Conservation (phyloP, 2,797 vertebrate genomes). For the Danio aesculapii region DNA sequence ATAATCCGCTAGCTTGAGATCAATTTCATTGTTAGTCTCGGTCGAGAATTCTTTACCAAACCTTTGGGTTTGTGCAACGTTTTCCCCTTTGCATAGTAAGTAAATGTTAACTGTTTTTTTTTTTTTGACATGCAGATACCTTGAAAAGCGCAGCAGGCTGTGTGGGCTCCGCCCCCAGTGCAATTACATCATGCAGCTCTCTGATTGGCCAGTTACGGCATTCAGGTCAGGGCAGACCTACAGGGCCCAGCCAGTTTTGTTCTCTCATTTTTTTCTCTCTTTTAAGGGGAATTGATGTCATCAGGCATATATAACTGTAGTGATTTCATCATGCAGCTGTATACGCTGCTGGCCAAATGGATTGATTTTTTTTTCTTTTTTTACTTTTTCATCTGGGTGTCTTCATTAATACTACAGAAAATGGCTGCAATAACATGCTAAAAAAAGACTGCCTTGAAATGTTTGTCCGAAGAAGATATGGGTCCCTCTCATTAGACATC, state of each 20-base stretch:
- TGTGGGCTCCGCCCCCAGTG: slow-evolving; percentile 58
- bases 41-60: slow-evolving; percentile 60
- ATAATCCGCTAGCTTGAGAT: slow-evolving; percentile 46
- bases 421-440: slow-evolving; percentile 76
- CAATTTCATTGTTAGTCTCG: slow-evolving; percentile 59
- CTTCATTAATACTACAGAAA: slow-evolving; percentile 76
- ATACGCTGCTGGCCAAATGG: slow-evolving; percentile 50
- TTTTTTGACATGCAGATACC: slow-evolving; percentile 81
- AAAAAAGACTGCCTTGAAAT: slow-evolving; percentile 74
- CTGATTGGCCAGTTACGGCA: slow-evolving; percentile 55
- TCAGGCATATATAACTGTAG: slow-evolving; percentile 59
- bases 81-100: slow-evolving; percentile 88
- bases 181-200: slow-evolving; percentile 76
- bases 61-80: slow-evolving; percentile 79
- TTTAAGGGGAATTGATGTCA: slow-evolving; percentile 60
- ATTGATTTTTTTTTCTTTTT: neutral
- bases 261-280: slow-evolving; percentile 38
- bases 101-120: slow-evolving; percentile 73
- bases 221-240: slow-evolving; percentile 53
- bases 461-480: slow-evolving; percentile 55
- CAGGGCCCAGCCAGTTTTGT: slow-evolving; percentile 54
- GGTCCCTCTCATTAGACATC: slow-evolving; percentile 20
- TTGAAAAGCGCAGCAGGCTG: slow-evolving; percentile 72
- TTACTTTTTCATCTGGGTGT: slow-evolving; percentile 48
- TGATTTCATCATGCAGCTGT: slow-evolving; percentile 52